phyloP scores from a whole-genome alignment of 2,113 vertebrate genomes.

The Turdus rufiventris region DNA sequence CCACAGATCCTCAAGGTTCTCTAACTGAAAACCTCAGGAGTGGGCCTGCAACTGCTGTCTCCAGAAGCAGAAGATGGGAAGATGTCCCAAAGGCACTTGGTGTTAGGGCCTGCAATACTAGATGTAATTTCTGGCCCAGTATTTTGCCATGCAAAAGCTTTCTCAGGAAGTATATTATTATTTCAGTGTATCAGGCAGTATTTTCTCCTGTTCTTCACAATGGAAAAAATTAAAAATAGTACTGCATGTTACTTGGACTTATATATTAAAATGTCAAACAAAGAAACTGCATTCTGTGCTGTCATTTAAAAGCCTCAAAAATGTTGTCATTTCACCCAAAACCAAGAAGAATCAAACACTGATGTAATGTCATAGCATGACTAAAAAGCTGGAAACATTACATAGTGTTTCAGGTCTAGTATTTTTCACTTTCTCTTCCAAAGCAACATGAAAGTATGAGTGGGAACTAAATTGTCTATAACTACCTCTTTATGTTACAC shows the following conservation, averaged over 20 bases:
- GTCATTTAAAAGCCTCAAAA: background rate
- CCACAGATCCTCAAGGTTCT: background rate
- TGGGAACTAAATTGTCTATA: background rate
- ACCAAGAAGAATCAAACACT: background rate
- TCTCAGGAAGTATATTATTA: background rate
- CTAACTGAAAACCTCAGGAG: background rate
- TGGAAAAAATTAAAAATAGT: background rate
- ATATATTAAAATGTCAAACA: background rate
- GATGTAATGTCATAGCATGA: background rate
- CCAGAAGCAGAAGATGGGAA: background rate
- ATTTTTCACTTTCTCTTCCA: background rate
- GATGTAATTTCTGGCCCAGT: background rate
- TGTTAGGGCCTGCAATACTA: accelerated
- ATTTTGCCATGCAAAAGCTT: background rate
- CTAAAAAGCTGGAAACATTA: background rate
- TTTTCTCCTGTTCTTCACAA: background rate
- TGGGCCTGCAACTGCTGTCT: background rate
- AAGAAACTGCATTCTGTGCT: background rate
- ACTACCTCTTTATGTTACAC: background rate
- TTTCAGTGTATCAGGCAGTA: background rate
- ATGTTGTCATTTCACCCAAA: background rate
- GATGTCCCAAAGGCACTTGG: background rate
- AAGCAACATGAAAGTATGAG: background rate
- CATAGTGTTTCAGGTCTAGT: background rate
- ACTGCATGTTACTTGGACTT: background rate